Base-by-base conservation (phyloP, 2,797 vertebrate species). In the Propithecus perrieri region DNA sequence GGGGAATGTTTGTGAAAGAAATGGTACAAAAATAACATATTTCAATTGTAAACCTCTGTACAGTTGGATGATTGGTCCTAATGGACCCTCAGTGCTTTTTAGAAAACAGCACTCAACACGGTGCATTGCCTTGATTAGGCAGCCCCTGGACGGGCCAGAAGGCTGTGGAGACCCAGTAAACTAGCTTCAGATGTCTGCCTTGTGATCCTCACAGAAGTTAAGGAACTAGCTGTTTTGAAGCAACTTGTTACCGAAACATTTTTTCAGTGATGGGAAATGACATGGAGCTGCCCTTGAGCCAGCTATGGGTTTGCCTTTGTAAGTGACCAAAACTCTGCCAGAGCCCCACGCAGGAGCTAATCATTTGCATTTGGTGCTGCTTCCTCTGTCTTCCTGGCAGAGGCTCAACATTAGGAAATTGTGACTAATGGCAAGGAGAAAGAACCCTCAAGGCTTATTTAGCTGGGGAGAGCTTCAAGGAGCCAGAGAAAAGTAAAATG, bases 241-340 rank as follows among this genome's bases (percentile, higher is more conserved):
- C 95, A 97, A 89, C 87, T 97, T 86, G 95, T 97, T 97, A 96
- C 33, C 48, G 85, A 97, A 97, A 41, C 72, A 94, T 97, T 94
- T 97, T 98, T 97, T 97, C 95, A 89, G 94, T 89, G 93, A 96
- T 97, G 95, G 97, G 97, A 98, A 98, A 96, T 94, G 96, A 95
- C 96, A 97, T 65, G 96, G 92, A 97, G 79, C 95, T 97, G 91
- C 96, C 97, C 98, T 94, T 93, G 92, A 96, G 95, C 92, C 96
- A 98, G 94, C 90, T 92, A 53, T 91, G 85, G 96, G 91, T 98
- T 98, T 97, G 96, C 97, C 89, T 98, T 97, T 97, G 96, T 97
- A 95, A 98, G 94, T 97, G 97, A 98, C 96, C 97, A 97, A 97
- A 97, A 96, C 87, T 97, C 93, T 93, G 92, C 97, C 94, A 95